Percentiles rank a stretch among this genome's conserved stretches.
These are phyloP conservation scores for Hyperoplus immaculatus DNA, from an alignment of 2,797 vertebrate species.

Conservation along the genomic window DNA sequence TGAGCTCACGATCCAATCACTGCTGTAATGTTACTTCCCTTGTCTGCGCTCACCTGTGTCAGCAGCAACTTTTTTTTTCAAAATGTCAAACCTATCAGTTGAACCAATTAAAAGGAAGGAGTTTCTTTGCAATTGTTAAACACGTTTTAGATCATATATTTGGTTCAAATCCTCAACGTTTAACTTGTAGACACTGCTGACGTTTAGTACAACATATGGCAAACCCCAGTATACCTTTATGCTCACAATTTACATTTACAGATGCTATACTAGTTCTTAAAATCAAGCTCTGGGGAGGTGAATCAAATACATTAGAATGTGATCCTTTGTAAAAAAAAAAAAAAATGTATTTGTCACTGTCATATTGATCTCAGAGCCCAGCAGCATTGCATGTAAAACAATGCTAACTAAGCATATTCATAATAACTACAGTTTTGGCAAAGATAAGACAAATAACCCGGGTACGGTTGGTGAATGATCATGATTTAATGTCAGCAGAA, in stretches of 20 bases:
- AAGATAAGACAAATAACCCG: neutral
- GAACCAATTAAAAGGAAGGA: conserved; percentile 72
- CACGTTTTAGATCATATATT: conserved; percentile 1
- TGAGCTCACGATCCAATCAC: conserved; percentile 69
- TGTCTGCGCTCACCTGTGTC: conserved; percentile 70
- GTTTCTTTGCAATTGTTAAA: conserved; percentile 37
- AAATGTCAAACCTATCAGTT: conserved; percentile 81
- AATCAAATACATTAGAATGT: neutral
- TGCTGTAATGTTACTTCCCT: conserved; percentile 57
- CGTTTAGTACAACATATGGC: neutral
- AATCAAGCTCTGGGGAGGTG: neutral
- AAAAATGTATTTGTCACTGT: neutral
- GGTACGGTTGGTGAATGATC: neutral
- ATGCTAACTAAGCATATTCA: neutral
- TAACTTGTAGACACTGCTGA: conserved; percentile 1
- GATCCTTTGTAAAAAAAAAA: neutral
- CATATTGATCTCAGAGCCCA: neutral
- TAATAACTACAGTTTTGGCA: neutral
- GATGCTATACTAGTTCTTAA: neutral
- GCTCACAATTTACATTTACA: neutral
- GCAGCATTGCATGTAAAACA: neutral
- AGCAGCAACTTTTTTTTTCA: conserved; percentile 61
- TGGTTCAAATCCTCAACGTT: neutral
- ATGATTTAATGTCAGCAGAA: conserved; percentile 17
- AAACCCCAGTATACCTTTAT: neutral